Conservation (phyloP, 2,113 vertebrate species). For the Maccullochella peelii region DNA sequence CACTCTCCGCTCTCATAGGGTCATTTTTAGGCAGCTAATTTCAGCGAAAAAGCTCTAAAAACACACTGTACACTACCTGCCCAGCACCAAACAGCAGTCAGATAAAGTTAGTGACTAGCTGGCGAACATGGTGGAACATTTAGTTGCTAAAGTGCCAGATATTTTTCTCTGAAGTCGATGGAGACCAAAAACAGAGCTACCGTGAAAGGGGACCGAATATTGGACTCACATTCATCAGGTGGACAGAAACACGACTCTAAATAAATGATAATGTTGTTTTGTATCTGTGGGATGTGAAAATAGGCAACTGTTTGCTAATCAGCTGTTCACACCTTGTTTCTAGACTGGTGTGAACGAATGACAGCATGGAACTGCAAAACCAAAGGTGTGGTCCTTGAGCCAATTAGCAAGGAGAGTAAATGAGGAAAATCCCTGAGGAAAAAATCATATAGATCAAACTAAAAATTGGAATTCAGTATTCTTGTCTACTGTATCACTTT, state of each 20-base stretch:
- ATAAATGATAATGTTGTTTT: background rate
- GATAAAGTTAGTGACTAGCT: background rate
- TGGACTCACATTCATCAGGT: background rate
- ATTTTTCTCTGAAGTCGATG: background rate
- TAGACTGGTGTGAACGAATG: background rate
- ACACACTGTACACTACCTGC: background rate
- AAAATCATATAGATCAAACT: background rate
- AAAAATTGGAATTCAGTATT: background rate
- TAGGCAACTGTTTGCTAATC: background rate
- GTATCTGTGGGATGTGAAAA: background rate
- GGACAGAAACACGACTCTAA: too few species aligned
- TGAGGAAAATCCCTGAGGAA: background rate
- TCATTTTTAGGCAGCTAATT: background rate
- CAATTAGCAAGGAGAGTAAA: background rate
- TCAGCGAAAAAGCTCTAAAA: background rate
- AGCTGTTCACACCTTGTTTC: background rate
- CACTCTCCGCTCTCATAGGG: background rate
- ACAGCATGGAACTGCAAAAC: background rate
- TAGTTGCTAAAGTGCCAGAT: background rate
- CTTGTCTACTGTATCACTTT: conserved; percentile 10
- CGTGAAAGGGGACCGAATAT: background rate
- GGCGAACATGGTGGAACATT: background rate
- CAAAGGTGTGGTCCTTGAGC: background rate
- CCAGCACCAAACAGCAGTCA: background rate
- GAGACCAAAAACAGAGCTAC: background rate